These are phyloP conservation scores for Meleagris gallopavo DNA, from an alignment of 2,113 vertebrate genomes.

Conservation along the genomic window DNA sequence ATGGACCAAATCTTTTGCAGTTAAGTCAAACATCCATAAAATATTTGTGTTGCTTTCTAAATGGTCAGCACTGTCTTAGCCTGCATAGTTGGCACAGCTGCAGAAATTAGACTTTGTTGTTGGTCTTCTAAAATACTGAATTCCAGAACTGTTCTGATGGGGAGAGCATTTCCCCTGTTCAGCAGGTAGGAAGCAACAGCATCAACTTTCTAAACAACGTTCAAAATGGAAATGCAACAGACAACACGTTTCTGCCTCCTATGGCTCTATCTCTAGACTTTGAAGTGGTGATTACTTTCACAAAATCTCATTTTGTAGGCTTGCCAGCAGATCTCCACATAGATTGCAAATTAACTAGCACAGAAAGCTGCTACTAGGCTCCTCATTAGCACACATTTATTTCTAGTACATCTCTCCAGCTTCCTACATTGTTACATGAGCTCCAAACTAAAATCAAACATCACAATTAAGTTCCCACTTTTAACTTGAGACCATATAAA, in stretches of 20 bases:
- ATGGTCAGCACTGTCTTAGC: fast-evolving
- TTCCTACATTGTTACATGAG: conserved; percentile 41
- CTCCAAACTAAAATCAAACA: conserved; percentile 37
- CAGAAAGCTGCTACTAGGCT: conserved; percentile 2
- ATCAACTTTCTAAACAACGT: background rate
- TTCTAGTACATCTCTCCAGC: conserved; percentile 27
- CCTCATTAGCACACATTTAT: conserved; percentile 49
- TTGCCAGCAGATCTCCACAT: conserved; percentile 49
- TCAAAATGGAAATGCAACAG: conserved; percentile 24
- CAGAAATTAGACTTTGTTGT: background rate
- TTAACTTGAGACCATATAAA: conserved; percentile 41
- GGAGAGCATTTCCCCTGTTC: background rate
- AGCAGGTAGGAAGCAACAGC: background rate
- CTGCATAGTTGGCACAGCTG: background rate
- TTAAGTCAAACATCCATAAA: background rate
- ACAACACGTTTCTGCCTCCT: conserved; percentile 24
- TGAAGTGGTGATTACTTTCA: conserved; percentile 52
- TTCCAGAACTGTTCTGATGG: background rate
- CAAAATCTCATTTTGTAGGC: conserved; percentile 45
- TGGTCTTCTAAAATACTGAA: background rate
- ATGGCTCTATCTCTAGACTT: conserved; percentile 35
- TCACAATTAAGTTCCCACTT: conserved; percentile 31
- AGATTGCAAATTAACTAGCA: conserved; percentile 58
- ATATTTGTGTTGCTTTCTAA: background rate
- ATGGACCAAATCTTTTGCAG: background rate